Evolutionary conservation across 2,888 invertebrate genomes (phyloP).

Genomic region (Sphecodes monilicornis): DNA sequence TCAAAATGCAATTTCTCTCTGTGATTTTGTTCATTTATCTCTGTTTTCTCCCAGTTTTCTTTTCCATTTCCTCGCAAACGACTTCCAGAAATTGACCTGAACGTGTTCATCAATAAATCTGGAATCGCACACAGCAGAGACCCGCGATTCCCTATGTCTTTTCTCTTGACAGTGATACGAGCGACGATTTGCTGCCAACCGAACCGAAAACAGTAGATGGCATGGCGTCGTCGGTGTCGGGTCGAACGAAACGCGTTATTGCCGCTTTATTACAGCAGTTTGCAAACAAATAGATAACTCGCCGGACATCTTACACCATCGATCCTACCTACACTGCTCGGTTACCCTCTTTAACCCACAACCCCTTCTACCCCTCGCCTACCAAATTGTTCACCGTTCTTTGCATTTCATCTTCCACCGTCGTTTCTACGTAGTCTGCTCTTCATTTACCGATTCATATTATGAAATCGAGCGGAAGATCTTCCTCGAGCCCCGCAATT

Average conservation of each 20-base stretch:
- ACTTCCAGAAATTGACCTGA: neutral
- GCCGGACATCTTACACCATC: neutral
- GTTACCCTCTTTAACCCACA: neutral
- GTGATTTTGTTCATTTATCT: no score
- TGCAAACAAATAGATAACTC: conserved; percentile 23
- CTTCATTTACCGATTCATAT: conserved; percentile 40
- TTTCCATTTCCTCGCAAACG: neutral
- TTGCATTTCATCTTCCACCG: neutral
- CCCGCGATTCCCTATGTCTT: neutral
- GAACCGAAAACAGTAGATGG: conserved; percentile 22
- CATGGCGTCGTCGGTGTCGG: no score
- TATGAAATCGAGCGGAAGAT: conserved; percentile 36
- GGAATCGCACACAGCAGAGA: neutral
- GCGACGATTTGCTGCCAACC: conserved; percentile 5
- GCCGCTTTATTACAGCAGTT: conserved; percentile 12
- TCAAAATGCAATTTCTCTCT: no score
- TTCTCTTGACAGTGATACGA: neutral
- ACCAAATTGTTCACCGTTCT: conserved; percentile 6
- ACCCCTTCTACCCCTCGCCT: neutral
- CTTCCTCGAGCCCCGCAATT: neutral
- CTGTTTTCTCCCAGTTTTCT: neutral
- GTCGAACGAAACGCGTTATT: neutral
- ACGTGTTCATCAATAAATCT: conserved; percentile 7
- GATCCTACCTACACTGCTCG: neutral
- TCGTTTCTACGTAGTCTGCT: neutral